Conservation (phyloP, 2,797 vertebrate genomes). For the Apodemus agrarius region DNA sequence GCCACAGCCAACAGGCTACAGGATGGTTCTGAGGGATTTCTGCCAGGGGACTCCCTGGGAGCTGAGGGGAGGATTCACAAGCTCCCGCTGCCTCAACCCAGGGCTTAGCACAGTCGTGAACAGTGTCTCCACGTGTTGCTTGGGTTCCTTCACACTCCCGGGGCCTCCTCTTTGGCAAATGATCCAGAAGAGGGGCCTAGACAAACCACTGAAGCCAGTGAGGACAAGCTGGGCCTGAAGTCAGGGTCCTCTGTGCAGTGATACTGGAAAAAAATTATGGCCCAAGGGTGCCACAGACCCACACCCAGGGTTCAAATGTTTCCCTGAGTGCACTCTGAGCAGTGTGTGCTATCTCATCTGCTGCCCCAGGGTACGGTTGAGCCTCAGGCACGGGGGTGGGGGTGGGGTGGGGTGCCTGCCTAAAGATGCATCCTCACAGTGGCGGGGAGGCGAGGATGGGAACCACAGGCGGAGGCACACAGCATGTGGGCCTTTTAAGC, state of each 20-base stretch:
- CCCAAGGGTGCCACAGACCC: background rate
- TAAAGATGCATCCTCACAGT: background rate
- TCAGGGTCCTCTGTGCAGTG: background rate
- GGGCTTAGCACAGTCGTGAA: rapidly evolving
- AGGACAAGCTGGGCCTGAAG: background rate
- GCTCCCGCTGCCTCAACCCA: background rate
- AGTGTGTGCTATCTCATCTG: background rate
- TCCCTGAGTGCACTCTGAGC: rapidly evolving
- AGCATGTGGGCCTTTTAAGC: background rate
- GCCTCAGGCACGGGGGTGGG: rapidly evolving
- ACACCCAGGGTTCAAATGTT: background rate
- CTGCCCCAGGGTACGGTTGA: background rate
- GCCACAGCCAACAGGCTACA: rapidly evolving
- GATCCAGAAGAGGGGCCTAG: background rate
- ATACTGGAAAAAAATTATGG: background rate
- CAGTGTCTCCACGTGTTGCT: background rate
- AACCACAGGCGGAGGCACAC: background rate
- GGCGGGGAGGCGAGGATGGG: background rate
- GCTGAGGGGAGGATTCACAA: background rate
- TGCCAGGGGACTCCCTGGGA: background rate
- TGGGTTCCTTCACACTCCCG: background rate
- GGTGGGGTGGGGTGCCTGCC: background rate
- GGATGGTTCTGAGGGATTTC: background rate
- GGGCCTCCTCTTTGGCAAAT: background rate
- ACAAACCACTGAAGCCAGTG: background rate